These are phyloP conservation scores for Bellardia pandia DNA, from an alignment of 2,888 invertebrate species.

Conservation along the genomic window DNA sequence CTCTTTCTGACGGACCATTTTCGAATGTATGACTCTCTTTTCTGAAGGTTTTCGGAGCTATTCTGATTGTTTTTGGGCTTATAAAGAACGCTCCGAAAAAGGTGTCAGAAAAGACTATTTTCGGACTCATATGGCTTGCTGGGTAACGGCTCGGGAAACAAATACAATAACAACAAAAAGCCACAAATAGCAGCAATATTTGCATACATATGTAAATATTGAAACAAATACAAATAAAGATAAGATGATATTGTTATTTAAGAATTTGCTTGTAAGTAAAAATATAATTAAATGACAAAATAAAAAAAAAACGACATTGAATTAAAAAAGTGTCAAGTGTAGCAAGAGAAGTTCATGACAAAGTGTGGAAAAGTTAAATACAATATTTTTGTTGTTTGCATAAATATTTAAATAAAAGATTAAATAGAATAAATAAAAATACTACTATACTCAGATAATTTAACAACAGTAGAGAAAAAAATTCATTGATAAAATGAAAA, in stretches of 20 bases:
- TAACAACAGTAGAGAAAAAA: not conserved
- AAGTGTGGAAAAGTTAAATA: not conserved
- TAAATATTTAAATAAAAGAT: conserved; percentile 17
- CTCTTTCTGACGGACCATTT: too few species aligned
- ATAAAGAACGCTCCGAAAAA: too few species aligned
- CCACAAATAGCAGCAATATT: too few species aligned
- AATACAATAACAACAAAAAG: not conserved
- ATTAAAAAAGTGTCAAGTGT: conserved; percentile 26
- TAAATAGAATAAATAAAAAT: conserved; percentile 9
- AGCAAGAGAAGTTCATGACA: not conserved
- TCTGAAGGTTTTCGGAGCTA: too few species aligned
- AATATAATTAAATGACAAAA: not conserved
- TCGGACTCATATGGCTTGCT: too few species aligned
- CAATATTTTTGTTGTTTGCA: not conserved
- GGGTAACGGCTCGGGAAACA: not conserved
- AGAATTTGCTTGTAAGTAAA: conserved; percentile 9
- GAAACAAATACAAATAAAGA: conserved; percentile 17
- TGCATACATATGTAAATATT: conserved; percentile 4
- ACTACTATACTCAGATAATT: not conserved
- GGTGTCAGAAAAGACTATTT: too few species aligned
- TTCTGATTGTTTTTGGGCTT: too few species aligned
- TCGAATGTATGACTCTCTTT: too few species aligned
- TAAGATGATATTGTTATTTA: conserved; percentile 1
- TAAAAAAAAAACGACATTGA: conserved; percentile 3
- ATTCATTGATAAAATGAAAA: conserved; percentile 7